Percentiles rank a stretch among this genome's conserved stretches.
These are phyloP conservation scores for Tetropium fuscum DNA, from an alignment of 2,888 invertebrate genomes.

Conservation along the genomic window DNA sequence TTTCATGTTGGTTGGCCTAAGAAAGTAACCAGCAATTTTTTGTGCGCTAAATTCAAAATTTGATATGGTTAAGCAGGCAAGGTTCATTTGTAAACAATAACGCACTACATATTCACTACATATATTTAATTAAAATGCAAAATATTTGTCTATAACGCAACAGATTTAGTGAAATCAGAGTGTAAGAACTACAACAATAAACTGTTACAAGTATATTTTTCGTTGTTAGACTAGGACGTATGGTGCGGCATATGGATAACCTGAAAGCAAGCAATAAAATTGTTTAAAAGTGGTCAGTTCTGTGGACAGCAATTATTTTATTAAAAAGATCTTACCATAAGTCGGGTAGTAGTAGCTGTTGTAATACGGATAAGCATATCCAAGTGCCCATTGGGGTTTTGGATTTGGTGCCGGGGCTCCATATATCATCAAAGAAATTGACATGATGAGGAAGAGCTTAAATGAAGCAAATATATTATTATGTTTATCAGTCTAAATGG, in stretches of 20 bases:
- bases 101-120: too few species aligned
- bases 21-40: too few species aligned
- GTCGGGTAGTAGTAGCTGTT: constrained; percentile 36
- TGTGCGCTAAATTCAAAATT: too few species aligned
- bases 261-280: constrained; percentile 28
- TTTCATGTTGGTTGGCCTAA: too few species aligned
- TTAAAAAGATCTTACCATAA: constrained; percentile 30
- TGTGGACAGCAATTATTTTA: background rate
- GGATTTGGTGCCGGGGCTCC: constrained; percentile 39
- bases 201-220: too few species aligned
- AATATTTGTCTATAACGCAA: background rate
- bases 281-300: background rate
- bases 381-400: constrained; percentile 37
- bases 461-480: too few species aligned
- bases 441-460: constrained; percentile 34
- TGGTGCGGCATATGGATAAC: constrained; percentile 37
- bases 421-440: constrained; percentile 19
- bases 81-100: too few species aligned
- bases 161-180: background rate
- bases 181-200: too few species aligned
- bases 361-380: constrained; percentile 33
- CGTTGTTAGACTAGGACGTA: constrained; percentile 24
- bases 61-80: too few species aligned
- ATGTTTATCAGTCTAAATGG: too few species aligned
- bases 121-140: too few species aligned